Evolutionary conservation across 2,888 invertebrate species (phyloP), one percentile per base, ranked within the genome.

Genomic region (Amphipoea oculea): DNA sequence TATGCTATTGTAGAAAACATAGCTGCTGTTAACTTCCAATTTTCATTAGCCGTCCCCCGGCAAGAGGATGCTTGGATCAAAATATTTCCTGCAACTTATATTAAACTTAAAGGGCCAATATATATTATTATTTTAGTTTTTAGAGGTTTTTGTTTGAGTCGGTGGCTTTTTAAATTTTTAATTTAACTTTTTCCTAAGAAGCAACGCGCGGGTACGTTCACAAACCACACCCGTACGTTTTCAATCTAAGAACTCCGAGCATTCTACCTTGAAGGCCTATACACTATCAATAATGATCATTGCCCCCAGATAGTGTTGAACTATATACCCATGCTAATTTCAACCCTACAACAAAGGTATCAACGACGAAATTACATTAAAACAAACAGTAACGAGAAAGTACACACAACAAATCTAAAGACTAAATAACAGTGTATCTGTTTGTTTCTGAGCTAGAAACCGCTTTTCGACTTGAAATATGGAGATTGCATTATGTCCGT

Each of bases 201-300:
- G 4, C n/a, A 20, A 12, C 14, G 6, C 72, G 23, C 29, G 11
- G 23, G 20, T 48, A 1, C 40, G 23, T 40, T 14, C 54, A 42
- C 45, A 62, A 60, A 9, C 14, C 12, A 20, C 29, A 20, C 45
- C 66, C 48, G 51, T 86, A 70, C 76, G 6, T 69, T 85, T 76
- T 36, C 62, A 79, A 83, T 68, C 57, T 76, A 86, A 83, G 73
- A 86, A 85, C 76, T 68, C 76, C 62, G 76, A 51, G 51, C 65
- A 79, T 83, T 76, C 79, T 79, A 76, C 73, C 87, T 68, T 79
- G 73, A 83, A 86, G 76, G 84, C 84, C 73, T 76, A 86, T 68
- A 81, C 60, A 63, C 78, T 84, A 87, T 79, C 85, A 82, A 78
- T 85, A 87, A 81, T 78, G 88, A 87, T 85, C 82, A 78, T 69